Percentiles rank a stretch among this genome's conserved stretches.
Conservation (phyloP, 1,140 invertebrate species). For the Drosophila bocki region DNA sequence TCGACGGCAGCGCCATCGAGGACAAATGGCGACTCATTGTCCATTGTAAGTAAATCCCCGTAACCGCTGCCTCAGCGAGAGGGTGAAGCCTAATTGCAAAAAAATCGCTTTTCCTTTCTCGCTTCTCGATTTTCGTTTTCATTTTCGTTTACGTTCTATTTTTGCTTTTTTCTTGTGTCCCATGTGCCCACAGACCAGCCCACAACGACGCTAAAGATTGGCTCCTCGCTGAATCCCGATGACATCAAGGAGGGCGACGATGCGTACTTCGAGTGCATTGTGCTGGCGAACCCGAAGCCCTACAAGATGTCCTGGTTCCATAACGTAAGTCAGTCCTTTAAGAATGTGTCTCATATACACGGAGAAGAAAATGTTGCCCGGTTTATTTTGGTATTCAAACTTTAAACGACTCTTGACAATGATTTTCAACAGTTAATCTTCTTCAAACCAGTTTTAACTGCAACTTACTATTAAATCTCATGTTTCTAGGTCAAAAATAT, state of each 20-base stretch:
- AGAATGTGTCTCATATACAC: conserved; percentile 22
- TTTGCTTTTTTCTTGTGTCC: neutral
- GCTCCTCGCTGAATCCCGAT: conserved; percentile 91
- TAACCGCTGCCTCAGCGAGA: conserved; percentile 13
- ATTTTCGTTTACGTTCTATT: conserved; percentile 10
- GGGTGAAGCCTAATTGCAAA: conserved; percentile 60
- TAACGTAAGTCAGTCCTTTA: conserved; percentile 88
- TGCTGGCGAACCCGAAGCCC: conserved; percentile 92
- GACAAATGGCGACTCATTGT: conserved; percentile 92
- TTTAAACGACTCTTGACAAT: neutral
- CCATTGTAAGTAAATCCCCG: conserved; percentile 87
- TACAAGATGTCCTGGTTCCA: conserved; percentile 94
- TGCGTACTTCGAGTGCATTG: conserved; percentile 92
- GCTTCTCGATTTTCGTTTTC: conserved; percentile 12
- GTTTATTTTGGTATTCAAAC: neutral
- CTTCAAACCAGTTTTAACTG: no score
- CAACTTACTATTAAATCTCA: neutral
- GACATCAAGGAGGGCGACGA: conserved; percentile 94
- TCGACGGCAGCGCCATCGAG: conserved; percentile 92
- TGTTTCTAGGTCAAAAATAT: neutral
- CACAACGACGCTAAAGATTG: conserved; percentile 91
- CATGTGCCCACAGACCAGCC: conserved; percentile 87
- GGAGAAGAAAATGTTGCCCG: neutral
- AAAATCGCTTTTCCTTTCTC: conserved; percentile 33
- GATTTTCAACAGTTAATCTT: no score